Percentiles rank a stretch among this genome's conserved stretches.
These are phyloP conservation scores for Brachyhypopomus occidentalis DNA, from an alignment of 2,113 vertebrate genomes.

Conservation along the genomic window DNA sequence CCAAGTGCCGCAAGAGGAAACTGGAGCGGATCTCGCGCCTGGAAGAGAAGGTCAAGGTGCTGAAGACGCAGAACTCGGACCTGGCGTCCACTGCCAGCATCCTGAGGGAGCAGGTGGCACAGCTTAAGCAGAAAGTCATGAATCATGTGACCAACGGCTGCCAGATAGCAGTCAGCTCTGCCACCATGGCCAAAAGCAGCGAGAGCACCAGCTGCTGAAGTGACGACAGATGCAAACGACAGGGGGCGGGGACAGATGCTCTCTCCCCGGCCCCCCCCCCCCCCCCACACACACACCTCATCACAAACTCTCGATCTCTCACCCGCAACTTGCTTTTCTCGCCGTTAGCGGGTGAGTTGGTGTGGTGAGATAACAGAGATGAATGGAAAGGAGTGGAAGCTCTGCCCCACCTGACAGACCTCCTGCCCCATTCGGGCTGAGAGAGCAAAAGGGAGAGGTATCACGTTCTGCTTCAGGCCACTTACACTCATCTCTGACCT, in stretches of 20 bases:
- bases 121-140: constrained; percentile 78
- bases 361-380: constrained; percentile 5
- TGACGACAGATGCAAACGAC: constrained; percentile 1
- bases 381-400: constrained; percentile 6
- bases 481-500: neutral
- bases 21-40: constrained; percentile 78
- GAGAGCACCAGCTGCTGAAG: constrained; percentile 61
- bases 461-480: neutral
- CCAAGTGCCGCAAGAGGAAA: constrained; percentile 79
- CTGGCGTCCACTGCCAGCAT: constrained; percentile 77
- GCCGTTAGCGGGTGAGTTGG: neutral
- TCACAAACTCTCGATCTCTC: neutral
- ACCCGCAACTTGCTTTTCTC: neutral
- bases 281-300: neutral
- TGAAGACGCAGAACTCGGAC: constrained; percentile 79
- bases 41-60: constrained; percentile 79
- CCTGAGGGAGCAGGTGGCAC: constrained; percentile 76
- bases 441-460: neutral
- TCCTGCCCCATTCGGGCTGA: neutral
- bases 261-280: no score
- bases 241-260: no score
- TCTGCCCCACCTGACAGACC: constrained; percentile 16
- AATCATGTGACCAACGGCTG: constrained; percentile 79
- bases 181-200: constrained; percentile 51
- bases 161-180: constrained; percentile 65